These are phyloP conservation scores for Aspidapion aeneum DNA, from an alignment of 2,888 invertebrate species.

Conservation along the genomic window DNA sequence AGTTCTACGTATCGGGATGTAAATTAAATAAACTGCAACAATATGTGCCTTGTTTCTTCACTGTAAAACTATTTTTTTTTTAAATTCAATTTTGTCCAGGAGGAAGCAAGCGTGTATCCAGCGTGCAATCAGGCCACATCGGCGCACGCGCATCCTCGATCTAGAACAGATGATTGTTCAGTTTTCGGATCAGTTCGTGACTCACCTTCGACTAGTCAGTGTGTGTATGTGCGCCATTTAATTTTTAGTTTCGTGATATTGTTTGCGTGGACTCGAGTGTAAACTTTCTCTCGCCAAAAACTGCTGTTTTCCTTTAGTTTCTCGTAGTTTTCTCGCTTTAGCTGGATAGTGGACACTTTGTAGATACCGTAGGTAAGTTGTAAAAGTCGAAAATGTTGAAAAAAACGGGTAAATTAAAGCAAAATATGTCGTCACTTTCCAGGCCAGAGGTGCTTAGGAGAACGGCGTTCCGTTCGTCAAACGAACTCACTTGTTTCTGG, in stretches of 20 bases:
- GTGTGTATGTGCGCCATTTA: constrained; percentile 23
- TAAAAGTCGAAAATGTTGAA: neutral
- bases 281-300: neutral
- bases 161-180: constrained; percentile 23
- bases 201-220: constrained; percentile 22
- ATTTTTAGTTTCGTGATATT: constrained; percentile 14
- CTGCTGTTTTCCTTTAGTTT: neutral
- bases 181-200: constrained; percentile 19
- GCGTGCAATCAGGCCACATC: too few relatives aligned
- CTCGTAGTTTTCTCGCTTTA: neutral
- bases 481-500: neutral
- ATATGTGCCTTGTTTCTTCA: too few relatives aligned
- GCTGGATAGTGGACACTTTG: neutral
- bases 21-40: too few relatives aligned
- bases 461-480: neutral
- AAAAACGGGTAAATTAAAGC: neutral
- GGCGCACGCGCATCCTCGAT: neutral
- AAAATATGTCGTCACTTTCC: neutral
- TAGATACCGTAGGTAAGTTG: neutral
- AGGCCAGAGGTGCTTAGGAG: neutral
- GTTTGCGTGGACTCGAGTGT: neutral
- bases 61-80: too few relatives aligned
- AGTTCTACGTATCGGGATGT: too few relatives aligned
- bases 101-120: too few relatives aligned
- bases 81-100: too few relatives aligned